A percentile compares a stretch with the other conserved stretches of the same genome.
Evolutionary conservation across 2,797 vertebrate species (phyloP).

Genomic region (Parambassis ranga): DNA sequence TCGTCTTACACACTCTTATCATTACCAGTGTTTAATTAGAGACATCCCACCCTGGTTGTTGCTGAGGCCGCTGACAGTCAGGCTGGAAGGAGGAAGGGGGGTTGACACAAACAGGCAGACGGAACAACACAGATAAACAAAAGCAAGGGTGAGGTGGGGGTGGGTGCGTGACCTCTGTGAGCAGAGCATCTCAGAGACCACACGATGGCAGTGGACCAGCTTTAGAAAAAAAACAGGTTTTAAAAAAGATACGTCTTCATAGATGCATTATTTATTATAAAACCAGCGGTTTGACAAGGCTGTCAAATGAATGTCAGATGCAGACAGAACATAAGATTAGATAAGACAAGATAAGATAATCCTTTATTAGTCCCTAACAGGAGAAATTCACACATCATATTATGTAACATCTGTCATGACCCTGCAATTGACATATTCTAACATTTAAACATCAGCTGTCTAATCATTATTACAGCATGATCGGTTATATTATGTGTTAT

Average conservation of each 20-base stretch:
- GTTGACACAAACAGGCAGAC: neutral
- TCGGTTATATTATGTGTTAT: constrained; percentile 1
- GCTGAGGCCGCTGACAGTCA: constrained; percentile 43
- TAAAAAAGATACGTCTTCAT: no score
- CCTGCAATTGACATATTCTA: neutral
- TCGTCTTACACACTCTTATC: constrained; percentile 63
- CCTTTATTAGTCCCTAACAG: no score
- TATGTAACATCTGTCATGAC: constrained; percentile 2
- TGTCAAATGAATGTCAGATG: neutral
- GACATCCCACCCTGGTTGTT: constrained; percentile 62
- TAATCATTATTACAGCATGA: neutral
- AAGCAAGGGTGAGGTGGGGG: neutral
- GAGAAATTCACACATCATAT: no score
- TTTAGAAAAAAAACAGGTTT: neutral
- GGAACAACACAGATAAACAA: constrained; percentile 24
- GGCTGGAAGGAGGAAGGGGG: neutral
- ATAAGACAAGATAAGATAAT: no score
- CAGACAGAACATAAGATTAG: no score
- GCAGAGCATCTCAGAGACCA: constrained; percentile 14
- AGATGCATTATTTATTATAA: constrained; percentile 42
- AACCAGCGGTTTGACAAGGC: constrained; percentile 28
- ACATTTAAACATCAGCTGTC: neutral
- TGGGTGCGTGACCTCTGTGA: neutral
- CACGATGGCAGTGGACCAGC: constrained; percentile 28
- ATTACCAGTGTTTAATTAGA: constrained; percentile 80